A percentile compares a stretch with the other conserved stretches of the same genome.
phyloP scores from a whole-genome alignment of 64 coral and sea anemone genomes.

The Trachythela sp. region DNA sequence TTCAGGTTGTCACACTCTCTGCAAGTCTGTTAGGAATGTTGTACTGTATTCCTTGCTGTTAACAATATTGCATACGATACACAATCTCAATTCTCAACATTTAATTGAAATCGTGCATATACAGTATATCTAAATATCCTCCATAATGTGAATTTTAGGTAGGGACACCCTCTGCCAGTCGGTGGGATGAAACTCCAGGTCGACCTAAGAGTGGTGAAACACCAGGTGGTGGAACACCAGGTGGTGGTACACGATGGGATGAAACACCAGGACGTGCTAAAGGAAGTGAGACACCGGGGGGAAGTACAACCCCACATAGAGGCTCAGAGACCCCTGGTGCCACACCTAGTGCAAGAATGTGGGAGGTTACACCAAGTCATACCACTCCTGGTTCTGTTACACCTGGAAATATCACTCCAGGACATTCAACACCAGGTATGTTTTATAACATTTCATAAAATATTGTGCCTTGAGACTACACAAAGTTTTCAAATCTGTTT shows the following conservation, averaged over 20 bases:
- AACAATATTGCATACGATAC: too few species aligned
- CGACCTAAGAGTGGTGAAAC: conserved; percentile 88
- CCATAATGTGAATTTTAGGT: too few species aligned
- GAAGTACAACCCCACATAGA: conserved; percentile 68
- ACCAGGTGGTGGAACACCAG: conserved; percentile 62
- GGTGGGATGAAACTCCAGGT: conserved; percentile 98
- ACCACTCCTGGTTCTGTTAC: conserved; percentile 76
- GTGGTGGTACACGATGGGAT: conserved; percentile 24
- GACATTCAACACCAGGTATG: conserved; percentile 51
- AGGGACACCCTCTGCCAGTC: conserved; percentile 81
- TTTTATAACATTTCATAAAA: not conserved
- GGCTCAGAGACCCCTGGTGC: conserved; percentile 96
- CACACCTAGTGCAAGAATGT: conserved; percentile 87
- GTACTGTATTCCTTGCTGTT: too few species aligned
- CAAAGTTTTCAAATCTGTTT: too few species aligned
- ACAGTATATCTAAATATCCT: too few species aligned
- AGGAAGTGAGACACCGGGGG: conserved; percentile 9
- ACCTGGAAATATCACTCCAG: conserved; percentile 46
- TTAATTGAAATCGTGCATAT: too few species aligned
- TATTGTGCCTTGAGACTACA: too few species aligned
- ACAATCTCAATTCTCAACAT: too few species aligned
- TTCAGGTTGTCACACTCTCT: too few species aligned
- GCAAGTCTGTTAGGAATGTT: too few species aligned
- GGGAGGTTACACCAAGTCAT: conserved; percentile 95
- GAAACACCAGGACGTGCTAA: not conserved